Base-by-base conservation (phyloP, 2,888 invertebrate species). In the Pogonocherus hispidulus region DNA sequence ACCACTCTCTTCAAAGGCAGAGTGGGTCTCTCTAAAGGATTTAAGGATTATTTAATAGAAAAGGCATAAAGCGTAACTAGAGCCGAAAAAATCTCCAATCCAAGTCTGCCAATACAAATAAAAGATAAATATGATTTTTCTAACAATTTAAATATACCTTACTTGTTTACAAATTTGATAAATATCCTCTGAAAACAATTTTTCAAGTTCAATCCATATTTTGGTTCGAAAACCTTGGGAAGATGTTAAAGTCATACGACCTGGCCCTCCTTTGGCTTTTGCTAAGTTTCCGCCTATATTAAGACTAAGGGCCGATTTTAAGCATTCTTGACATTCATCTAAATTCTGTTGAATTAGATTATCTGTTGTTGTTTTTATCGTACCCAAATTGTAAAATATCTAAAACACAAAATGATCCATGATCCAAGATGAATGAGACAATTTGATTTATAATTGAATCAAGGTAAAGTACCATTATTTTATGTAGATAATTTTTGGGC, bases 141-240 rank as follows among this genome's bases (percentile, higher is more conserved):
- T n/a, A n/a, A n/a, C 27, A 27, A 27, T 3, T 27, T 32, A 59
- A 14, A 46, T 4, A 64, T 59, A 22, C 46, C 68, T 65, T 69
- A 91, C 90, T 86, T 94, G 94, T 71, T 90, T 89, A 81, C 94
- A 94, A 74, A 90, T 90, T 66, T 90, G 89, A 76, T 89, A 92
- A 44, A 94, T 89, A 66, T 92, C 91, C 67, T 91, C 90, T 80
- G 94, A 93, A 81, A 96, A 93, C 6, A 95, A 86, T 84, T 93
- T 93, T 81, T 97, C 96, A 79, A 98, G 89, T 77, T 95, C 95
- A 69, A 92, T 91, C 97, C 97, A 98, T 3, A 98, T 88, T 80
- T 93, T 88, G 44, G 87, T 89, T 70, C 92, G 85, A 77, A 92
- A 88, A 57, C 89, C 84, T 73, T 84, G 84, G 4, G 84, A 83